Percentiles rank a stretch among this genome's conserved stretches.
These are phyloP conservation scores for Tribolium freemani DNA, from an alignment of 2,888 invertebrate genomes.

Conservation along the genomic window DNA sequence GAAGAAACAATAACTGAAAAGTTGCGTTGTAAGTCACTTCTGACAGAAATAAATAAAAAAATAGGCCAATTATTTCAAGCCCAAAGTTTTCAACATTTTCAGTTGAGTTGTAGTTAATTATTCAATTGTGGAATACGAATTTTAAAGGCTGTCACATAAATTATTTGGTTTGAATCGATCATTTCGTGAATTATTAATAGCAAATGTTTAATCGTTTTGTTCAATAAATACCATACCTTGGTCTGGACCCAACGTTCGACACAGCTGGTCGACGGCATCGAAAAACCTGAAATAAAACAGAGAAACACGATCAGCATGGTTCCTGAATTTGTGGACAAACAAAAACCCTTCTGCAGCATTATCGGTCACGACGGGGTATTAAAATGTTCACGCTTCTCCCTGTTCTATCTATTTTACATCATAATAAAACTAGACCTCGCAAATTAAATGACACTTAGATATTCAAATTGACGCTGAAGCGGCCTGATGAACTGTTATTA, in stretches of 20 bases:
- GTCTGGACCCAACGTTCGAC: slow-evolving; percentile 53
- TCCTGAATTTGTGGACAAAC: slow-evolving; percentile 46
- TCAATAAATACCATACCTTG: slow-evolving; percentile 56
- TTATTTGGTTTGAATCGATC: no score
- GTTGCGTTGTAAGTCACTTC: no score
- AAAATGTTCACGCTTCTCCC: slow-evolving; percentile 43
- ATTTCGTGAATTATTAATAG: neutral
- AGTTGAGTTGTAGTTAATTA: no score
- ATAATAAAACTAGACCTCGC: slow-evolving; percentile 19
- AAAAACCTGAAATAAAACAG: slow-evolving; percentile 67
- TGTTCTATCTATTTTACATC: slow-evolving; percentile 14
- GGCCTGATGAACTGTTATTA: neutral
- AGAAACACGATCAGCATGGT: slow-evolving; percentile 36
- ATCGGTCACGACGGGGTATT: slow-evolving; percentile 40
- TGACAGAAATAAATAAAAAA: no score
- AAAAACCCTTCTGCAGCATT: slow-evolving; percentile 42
- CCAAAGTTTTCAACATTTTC: no score
- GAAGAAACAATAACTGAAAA: no score
- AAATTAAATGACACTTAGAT: slow-evolving; percentile 20
- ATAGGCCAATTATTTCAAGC: no score
- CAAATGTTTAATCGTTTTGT: slow-evolving; percentile 5
- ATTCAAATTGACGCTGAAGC: slow-evolving; percentile 14
- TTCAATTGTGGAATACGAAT: no score
- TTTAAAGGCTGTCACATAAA: no score
- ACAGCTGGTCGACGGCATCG: slow-evolving; percentile 64